Conservation (phyloP, 2,888 invertebrate species). For the Criorhina ranunculi region DNA sequence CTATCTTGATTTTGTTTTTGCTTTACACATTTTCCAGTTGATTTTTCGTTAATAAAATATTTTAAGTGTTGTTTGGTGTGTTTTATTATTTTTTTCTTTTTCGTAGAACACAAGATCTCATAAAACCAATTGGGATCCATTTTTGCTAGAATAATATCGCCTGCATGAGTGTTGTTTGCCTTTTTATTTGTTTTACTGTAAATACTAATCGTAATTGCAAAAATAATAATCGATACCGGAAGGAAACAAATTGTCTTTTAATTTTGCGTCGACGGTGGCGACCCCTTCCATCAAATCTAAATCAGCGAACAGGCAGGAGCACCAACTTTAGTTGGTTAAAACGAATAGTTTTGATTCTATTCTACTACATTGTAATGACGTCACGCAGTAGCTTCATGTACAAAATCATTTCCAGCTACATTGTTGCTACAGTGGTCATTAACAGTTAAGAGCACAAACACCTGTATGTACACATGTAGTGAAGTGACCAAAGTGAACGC, state of each 20-base stretch:
- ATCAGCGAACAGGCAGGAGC: constrained; percentile 22
- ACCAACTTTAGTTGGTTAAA: constrained; percentile 40
- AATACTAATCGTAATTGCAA: constrained; percentile 16
- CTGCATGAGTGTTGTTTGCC: constrained; percentile 30
- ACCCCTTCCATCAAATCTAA: constrained; percentile 36
- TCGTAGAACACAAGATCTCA: background rate
- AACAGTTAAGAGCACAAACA: constrained; percentile 46
- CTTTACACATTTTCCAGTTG: constrained; percentile 15
- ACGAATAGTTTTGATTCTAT: constrained; percentile 12
- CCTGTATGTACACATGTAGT: background rate
- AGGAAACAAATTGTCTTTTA: constrained; percentile 27
- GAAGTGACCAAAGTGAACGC: constrained; percentile 52
- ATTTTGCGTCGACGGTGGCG: constrained; percentile 30
- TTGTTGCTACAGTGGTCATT: constrained; percentile 42
- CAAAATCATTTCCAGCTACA: constrained; percentile 18
- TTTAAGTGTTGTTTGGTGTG: constrained; percentile 53
- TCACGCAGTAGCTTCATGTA: constrained; percentile 33
- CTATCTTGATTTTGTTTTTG: constrained; percentile 7
- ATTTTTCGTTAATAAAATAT: constrained; percentile 56
- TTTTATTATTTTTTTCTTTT: constrained; percentile 67
- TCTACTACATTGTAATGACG: constrained; percentile 16
- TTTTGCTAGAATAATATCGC: constrained; percentile 2
- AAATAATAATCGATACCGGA: constrained; percentile 37
- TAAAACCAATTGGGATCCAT: background rate
- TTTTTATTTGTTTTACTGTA: constrained; percentile 2